A percentile compares a stretch with the other conserved stretches of the same genome.
Evolutionary conservation across 2,113 vertebrate genomes (phyloP).

Genomic region (Entomyzon cyanotis): DNA sequence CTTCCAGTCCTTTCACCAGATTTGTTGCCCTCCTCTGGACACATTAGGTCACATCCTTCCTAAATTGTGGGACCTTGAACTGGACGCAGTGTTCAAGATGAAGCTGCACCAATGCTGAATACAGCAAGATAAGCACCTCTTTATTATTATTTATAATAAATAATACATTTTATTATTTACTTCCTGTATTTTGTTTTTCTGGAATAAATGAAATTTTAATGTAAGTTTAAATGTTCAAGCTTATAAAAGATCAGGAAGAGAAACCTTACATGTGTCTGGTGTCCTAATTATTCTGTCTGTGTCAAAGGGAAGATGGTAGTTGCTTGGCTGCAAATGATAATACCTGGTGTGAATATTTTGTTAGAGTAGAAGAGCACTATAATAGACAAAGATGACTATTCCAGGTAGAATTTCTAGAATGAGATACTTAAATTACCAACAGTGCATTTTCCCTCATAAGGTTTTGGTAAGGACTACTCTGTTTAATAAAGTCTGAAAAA

Average conservation of each 20-base stretch:
- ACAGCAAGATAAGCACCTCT: not conserved
- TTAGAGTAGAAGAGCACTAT: not conserved
- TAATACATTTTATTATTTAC: not conserved
- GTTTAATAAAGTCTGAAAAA: not conserved
- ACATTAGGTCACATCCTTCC: not conserved
- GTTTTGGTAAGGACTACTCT: not conserved
- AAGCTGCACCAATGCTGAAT: not conserved
- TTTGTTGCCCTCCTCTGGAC: not conserved
- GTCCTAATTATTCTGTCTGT: not conserved
- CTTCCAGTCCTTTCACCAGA: not conserved
- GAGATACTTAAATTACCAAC: not conserved
- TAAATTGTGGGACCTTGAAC: not conserved
- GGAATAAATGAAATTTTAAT: not conserved
- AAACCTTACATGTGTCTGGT: not conserved
- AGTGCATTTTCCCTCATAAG: not conserved
- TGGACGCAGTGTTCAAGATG: not conserved
- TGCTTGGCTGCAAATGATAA: not conserved
- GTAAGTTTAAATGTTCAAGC: not conserved
- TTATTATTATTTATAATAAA: not conserved
- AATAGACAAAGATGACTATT: not conserved
- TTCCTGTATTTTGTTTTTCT: not conserved
- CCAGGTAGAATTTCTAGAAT: not conserved
- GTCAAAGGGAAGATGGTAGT: not conserved
- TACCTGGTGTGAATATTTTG: not conserved
- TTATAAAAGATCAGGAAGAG: constrained; percentile 29